Evolutionary conservation across 2,797 vertebrate species (phyloP), one percentile per base, ranked within the genome.

Genomic region (Scolopax rusticola): DNA sequence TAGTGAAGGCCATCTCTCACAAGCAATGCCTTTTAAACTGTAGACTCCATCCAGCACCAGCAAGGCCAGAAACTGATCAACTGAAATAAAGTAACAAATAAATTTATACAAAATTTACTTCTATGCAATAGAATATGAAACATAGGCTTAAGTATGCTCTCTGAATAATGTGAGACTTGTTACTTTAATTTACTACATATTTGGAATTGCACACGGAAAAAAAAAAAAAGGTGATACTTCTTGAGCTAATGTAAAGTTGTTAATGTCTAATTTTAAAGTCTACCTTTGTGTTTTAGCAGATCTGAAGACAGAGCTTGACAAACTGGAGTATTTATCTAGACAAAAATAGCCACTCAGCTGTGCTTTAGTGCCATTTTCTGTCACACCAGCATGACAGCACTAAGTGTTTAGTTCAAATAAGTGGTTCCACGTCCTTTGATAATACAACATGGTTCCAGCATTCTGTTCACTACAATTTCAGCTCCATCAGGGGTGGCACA

Each of bases 291-390:
- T 67, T 79, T 96, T 78, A 94, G 79, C 45, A 95, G 98, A 98
- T 97, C 97, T 98, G 96, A 98, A 96, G 87, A 78, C 60, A 95
- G 67, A 97, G 96, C 96, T 94, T 97, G 97, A 98, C 98, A 98
- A 98, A 98, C 98, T 95, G 97, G 94, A 97, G 96, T 98, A 98
- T 98, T 98, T 98, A 97, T 97, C 94, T 96, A 95, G 94, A 98
- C 96, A 97, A 97, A 98, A 98, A 98, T 97, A 98, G 97, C 96
- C 98, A 98, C 98, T 98, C 98, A 98, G 98, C 97, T 95, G 98
- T 98, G 98, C 97, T 98, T 99, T 98, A 99, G 98, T 99, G 98
- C 98, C 98, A 98, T 98, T 98, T 98, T 98, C 98, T 99, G 98
- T 99, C 98, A 98, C 91, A 97, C 97, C 98, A 98, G 98, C 97